phyloP scores from a whole-genome alignment of 1,140 invertebrate genomes.

The Pollicipes pollicipes region DNA sequence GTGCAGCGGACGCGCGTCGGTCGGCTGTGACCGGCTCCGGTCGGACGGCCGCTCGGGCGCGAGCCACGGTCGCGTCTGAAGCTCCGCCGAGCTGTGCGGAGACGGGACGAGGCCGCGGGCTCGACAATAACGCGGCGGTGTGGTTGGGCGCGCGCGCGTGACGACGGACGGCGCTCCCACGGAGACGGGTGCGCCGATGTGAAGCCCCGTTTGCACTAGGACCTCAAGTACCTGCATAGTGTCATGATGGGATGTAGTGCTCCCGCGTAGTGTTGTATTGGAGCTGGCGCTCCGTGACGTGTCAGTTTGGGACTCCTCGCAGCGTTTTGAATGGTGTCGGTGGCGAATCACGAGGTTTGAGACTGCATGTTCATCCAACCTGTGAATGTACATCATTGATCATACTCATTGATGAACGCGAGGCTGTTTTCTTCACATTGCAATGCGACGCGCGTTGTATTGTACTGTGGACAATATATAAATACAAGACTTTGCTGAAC shows the following conservation, averaged over 20 bases:
- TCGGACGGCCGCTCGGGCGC: too few species aligned
- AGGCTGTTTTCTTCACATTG: neutral
- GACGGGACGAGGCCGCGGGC: neutral
- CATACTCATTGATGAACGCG: neutral
- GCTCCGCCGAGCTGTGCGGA: too few species aligned
- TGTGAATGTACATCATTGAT: neutral
- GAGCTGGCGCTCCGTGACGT: neutral
- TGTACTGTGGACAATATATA: neutral
- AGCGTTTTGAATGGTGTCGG: neutral
- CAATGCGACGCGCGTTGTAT: neutral
- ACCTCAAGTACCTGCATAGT: conserved; percentile 1
- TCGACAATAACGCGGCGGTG: neutral
- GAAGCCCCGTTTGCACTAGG: neutral
- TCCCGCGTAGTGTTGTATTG: neutral
- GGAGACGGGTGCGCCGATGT: too few species aligned
- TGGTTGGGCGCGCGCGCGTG: too few species aligned
- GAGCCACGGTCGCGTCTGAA: too few species aligned
- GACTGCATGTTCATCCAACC: neutral
- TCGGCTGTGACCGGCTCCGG: too few species aligned
- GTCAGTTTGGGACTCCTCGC: neutral
- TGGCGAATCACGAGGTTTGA: neutral
- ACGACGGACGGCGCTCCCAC: too few species aligned
- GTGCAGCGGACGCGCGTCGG: too few species aligned
- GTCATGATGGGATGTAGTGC: neutral
- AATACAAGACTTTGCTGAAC: neutral